Conservation (phyloP, 2,797 vertebrate genomes). For the Melanotaenia pygmaea region DNA sequence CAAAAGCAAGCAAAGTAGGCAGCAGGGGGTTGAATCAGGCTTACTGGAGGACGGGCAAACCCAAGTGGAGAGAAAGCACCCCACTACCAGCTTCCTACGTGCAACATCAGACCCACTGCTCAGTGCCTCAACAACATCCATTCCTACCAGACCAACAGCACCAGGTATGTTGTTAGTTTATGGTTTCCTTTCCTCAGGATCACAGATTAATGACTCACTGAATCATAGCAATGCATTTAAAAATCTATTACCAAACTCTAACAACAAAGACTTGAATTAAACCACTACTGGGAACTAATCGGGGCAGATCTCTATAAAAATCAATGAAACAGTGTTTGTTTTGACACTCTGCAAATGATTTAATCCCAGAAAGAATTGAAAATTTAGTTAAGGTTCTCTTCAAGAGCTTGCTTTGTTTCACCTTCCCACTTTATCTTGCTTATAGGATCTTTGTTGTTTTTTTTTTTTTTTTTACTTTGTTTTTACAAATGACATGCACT, state of each 20-base stretch:
- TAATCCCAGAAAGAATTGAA: not conserved
- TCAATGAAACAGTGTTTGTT: not conserved
- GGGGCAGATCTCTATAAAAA: not conserved
- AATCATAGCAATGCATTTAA: slow-evolving; percentile 5
- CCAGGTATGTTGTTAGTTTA: slow-evolving; percentile 83
- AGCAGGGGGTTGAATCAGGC: slow-evolving; percentile 83
- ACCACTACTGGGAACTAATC: slow-evolving; percentile 1
- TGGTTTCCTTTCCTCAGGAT: not conserved
- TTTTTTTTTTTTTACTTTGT: not conserved
- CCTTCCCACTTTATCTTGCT: slow-evolving; percentile 23
- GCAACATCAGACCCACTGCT: slow-evolving; percentile 87
- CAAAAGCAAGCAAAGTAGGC: slow-evolving; percentile 93
- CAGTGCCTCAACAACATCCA: slow-evolving; percentile 80
- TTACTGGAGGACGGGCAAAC: slow-evolving; percentile 88
- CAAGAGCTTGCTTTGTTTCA: slow-evolving; percentile 22
- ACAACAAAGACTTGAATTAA: not conserved
- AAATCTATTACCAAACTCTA: slow-evolving; percentile 7
- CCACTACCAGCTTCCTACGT: slow-evolving; percentile 84
- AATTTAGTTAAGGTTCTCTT: too few relatives aligned
- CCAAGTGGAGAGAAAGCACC: slow-evolving; percentile 84
- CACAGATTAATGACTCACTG: slow-evolving; percentile 8
- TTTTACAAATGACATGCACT: slow-evolving; percentile 12
- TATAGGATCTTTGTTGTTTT: slow-evolving; percentile 3
- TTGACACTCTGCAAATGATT: not conserved
- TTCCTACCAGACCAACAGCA: slow-evolving; percentile 83